phyloP scores from a whole-genome alignment of 1,140 invertebrate genomes.

The Bombus huntii region DNA sequence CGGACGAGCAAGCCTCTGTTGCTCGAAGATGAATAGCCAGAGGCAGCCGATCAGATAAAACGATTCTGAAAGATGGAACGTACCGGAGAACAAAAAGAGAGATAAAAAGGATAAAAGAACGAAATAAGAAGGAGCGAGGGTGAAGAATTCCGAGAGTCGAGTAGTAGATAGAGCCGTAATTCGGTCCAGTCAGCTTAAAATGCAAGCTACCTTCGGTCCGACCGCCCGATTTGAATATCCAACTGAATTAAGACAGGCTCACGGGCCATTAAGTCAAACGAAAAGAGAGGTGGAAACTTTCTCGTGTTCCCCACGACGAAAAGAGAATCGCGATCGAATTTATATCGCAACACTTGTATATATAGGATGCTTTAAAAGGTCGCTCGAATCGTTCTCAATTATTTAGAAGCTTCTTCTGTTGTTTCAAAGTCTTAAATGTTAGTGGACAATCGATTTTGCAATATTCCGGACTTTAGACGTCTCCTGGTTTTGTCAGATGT shows the following conservation, averaged over 20 bases:
- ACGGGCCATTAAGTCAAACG: slow-evolving; percentile 64
- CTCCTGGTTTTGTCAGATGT: too few species aligned
- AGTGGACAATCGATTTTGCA: background rate
- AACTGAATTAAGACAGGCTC: slow-evolving; percentile 72
- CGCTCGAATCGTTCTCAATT: too few species aligned
- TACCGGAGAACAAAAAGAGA: background rate
- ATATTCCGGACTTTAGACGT: too few species aligned
- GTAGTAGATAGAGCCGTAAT: slow-evolving; percentile 63
- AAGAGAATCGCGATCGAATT: slow-evolving; percentile 26
- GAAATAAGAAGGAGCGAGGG: background rate
- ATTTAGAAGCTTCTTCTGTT: too few species aligned
- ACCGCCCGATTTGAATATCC: slow-evolving; percentile 71
- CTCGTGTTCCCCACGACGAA: background rate
- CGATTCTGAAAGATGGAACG: slow-evolving; percentile 17
- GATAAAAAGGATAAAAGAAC: background rate
- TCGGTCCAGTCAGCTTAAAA: slow-evolving; percentile 72
- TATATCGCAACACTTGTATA: background rate
- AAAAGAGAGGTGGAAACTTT: slow-evolving; percentile 48
- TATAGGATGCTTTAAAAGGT: background rate
- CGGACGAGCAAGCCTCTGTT: slow-evolving; percentile 48
- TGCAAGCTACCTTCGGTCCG: slow-evolving; percentile 45
- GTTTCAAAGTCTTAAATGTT: too few species aligned
- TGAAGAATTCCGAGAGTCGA: slow-evolving; percentile 43
- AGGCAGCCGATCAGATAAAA: slow-evolving; percentile 32
- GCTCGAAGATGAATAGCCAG: slow-evolving; percentile 3